phyloP scores from a whole-genome alignment of 2,888 invertebrate species.

The Agrochola macilenta region DNA sequence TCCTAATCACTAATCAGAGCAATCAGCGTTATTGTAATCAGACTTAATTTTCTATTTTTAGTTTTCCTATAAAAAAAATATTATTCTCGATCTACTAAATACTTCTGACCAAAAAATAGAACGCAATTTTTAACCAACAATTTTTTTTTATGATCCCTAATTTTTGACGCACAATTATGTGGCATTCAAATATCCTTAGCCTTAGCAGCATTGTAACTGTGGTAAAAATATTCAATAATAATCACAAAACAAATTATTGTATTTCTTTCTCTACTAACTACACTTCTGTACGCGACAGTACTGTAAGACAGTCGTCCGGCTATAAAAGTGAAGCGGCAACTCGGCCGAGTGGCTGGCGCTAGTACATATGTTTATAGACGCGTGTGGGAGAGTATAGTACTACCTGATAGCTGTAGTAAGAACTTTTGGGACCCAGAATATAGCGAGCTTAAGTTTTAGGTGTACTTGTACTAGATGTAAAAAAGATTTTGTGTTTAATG shows the following conservation, averaged over 20 bases:
- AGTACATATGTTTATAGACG: constrained; percentile 47
- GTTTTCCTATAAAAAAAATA: neutral
- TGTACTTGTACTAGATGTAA: too few relatives aligned
- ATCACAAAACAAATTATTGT: neutral
- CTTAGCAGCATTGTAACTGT: neutral
- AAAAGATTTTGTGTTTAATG: too few relatives aligned
- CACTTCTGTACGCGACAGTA: constrained; percentile 61
- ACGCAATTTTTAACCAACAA: neutral
- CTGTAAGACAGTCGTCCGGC: constrained; percentile 69
- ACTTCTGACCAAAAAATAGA: neutral
- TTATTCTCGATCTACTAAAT: neutral
- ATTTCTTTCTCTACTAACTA: neutral
- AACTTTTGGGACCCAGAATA: neutral
- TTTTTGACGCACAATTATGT: neutral
- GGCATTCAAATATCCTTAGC: neutral
- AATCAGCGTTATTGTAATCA: neutral
- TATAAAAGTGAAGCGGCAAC: constrained; percentile 72
- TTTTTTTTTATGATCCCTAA: neutral
- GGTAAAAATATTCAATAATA: neutral
- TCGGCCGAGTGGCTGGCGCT: constrained; percentile 59
- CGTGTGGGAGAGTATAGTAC: constrained; percentile 29
- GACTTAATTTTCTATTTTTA: neutral
- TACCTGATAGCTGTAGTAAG: constrained; percentile 29
- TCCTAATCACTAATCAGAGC: neutral
- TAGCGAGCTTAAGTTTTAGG: too few relatives aligned